These are phyloP conservation scores for Enteromius trimaculatus DNA, from an alignment of 2,797 vertebrate genomes.

Conservation along the genomic window DNA sequence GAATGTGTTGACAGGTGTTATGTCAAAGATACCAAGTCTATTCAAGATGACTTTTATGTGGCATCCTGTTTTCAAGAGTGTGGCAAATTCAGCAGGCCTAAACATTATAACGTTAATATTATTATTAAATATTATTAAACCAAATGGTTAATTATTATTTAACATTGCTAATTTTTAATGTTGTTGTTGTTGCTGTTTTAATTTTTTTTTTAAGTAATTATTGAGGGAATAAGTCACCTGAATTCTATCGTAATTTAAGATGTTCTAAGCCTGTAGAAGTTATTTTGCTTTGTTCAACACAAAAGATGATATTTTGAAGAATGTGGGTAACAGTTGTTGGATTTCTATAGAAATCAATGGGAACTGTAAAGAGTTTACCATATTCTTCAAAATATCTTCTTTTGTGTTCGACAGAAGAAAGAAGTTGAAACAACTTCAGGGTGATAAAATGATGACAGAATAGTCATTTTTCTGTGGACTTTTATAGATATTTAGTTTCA, in stretches of 20 bases:
- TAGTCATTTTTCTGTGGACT: too few species aligned
- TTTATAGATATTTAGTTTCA: too few species aligned
- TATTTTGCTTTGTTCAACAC: too few species aligned
- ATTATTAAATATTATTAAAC: too few species aligned
- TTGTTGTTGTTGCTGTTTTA: background rate
- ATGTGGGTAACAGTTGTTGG: background rate
- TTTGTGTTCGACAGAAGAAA: background rate
- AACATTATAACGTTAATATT: background rate
- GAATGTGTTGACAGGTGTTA: constrained; percentile 2
- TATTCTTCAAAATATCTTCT: background rate
- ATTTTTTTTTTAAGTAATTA: too few species aligned
- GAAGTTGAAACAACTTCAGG: background rate
- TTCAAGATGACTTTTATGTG: constrained; percentile 4
- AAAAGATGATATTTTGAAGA: background rate
- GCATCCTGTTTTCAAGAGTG: background rate
- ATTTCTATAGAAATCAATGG: background rate
- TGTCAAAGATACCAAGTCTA: background rate
- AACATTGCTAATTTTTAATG: background rate
- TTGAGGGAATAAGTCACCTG: too few species aligned
- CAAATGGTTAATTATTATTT: background rate
- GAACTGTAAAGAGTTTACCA: background rate
- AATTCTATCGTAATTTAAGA: background rate
- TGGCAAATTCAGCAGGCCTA: background rate
- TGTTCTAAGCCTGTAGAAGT: background rate
- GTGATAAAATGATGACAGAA: too few species aligned